Evolutionary conservation across 2,113 vertebrate genomes (phyloP).

Genomic region (Boleophthalmus pectinirostris): DNA sequence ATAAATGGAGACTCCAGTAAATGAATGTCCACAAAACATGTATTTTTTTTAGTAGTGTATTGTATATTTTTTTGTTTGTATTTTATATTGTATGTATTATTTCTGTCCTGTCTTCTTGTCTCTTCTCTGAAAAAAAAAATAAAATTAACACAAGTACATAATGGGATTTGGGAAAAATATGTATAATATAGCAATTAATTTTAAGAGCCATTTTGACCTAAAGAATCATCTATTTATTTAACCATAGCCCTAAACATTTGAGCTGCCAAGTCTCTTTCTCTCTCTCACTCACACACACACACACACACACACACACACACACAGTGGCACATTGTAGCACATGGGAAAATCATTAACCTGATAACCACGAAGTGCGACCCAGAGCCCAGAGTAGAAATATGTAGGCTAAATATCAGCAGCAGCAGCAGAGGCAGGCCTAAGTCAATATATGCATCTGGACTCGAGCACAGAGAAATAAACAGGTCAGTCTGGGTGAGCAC

Average conservation of each 20-base stretch:
- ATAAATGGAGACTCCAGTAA: too few relatives aligned
- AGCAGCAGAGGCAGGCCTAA: neutral
- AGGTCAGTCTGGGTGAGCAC: neutral
- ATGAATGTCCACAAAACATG: too few relatives aligned
- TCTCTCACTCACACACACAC: too few relatives aligned
- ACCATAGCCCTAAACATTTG: neutral
- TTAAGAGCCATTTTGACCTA: neutral
- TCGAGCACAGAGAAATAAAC: neutral
- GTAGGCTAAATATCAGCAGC: constrained; percentile 8
- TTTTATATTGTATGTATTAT: too few relatives aligned
- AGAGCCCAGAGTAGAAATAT: constrained; percentile 9
- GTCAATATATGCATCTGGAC: constrained; percentile 3
- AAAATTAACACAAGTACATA: too few relatives aligned
- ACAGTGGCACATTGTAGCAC: constrained; percentile 7
- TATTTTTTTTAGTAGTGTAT: too few relatives aligned
- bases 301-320: neutral
- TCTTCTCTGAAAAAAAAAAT: too few relatives aligned
- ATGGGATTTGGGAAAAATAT: too few relatives aligned
- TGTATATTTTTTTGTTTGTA: too few relatives aligned
- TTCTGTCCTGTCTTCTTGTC: too few relatives aligned
- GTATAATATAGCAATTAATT: neutral
- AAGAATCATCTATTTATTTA: constrained; percentile 10
- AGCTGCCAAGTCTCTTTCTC: neutral
- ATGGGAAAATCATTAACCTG: constrained; percentile 21
- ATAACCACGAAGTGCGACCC: neutral